Conservation (phyloP, 2,797 vertebrate genomes). For the Peromyscus nudipes region DNA sequence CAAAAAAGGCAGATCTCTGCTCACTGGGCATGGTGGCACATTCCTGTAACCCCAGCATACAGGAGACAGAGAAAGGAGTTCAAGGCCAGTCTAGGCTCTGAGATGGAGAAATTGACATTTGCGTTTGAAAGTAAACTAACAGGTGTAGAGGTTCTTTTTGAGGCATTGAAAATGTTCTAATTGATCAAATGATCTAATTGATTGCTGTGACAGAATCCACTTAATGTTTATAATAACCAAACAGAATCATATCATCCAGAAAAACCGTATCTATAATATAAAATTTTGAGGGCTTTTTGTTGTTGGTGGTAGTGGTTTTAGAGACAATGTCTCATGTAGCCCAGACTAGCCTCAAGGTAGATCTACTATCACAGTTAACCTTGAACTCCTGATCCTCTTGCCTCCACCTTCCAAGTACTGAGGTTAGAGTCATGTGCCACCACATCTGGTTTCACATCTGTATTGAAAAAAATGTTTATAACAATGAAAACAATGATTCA, state of each 20-base stretch:
- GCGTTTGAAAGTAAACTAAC: background rate
- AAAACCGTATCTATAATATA: constrained; percentile 22
- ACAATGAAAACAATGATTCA: constrained; percentile 32
- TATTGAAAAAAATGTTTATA: background rate
- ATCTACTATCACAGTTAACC: background rate
- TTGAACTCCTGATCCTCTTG: background rate
- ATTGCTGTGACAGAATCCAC: background rate
- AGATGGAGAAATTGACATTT: background rate
- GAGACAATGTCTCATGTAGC: background rate
- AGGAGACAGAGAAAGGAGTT: background rate
- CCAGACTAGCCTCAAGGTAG: background rate
- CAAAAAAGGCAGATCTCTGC: constrained; percentile 15
- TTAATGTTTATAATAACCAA: constrained; percentile 24
- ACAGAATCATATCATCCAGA: constrained; percentile 13
- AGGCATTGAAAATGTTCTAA: constrained; percentile 6
- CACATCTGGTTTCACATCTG: background rate
- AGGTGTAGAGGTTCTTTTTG: background rate
- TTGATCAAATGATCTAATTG: constrained; percentile 1
- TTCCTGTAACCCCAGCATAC: background rate
- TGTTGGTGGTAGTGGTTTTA: background rate
- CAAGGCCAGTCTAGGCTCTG: background rate
- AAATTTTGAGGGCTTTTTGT: background rate
- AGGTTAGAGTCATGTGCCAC: background rate
- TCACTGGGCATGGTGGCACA: background rate
- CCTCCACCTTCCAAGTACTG: background rate